Conservation (phyloP, 1,140 invertebrate genomes). For the Probaryconus sp. region DNA sequence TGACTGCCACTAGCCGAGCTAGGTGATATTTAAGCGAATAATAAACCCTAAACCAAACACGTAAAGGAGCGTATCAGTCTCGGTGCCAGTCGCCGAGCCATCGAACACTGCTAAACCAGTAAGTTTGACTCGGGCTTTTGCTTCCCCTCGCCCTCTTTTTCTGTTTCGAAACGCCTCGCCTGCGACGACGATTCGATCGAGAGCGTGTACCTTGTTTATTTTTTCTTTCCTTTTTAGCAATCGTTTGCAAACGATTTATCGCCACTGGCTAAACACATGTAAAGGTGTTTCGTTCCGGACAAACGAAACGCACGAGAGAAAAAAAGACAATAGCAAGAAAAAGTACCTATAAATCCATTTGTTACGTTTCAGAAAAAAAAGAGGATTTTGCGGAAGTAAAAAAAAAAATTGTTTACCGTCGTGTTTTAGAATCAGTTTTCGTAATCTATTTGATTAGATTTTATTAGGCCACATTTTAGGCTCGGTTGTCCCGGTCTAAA, state of each 20-base stretch:
- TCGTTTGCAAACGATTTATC: slow-evolving; percentile 38
- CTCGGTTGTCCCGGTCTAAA: too few relatives aligned
- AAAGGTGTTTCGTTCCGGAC: slow-evolving; percentile 20
- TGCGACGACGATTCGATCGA: slow-evolving; percentile 15
- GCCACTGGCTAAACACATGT: slow-evolving; percentile 18
- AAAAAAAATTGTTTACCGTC: too few relatives aligned
- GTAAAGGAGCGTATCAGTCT: slow-evolving; percentile 69
- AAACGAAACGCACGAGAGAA: background rate
- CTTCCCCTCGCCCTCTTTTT: slow-evolving; percentile 9
- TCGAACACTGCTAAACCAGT: slow-evolving; percentile 69
- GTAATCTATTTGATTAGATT: too few relatives aligned
- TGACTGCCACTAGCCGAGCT: slow-evolving; percentile 8
- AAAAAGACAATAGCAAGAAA: background rate
- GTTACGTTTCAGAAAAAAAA: background rate
- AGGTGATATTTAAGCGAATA: slow-evolving; percentile 48
- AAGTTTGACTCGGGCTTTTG: too few relatives aligned
- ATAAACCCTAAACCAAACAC: slow-evolving; percentile 45
- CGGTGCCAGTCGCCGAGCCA: slow-evolving; percentile 72
- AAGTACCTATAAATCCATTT: slow-evolving; percentile 8
- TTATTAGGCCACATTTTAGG: too few relatives aligned
- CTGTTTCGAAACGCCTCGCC: slow-evolving; percentile 7
- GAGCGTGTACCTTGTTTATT: slow-evolving; percentile 32
- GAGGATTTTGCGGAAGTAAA: too few relatives aligned
- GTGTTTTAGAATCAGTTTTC: too few relatives aligned
- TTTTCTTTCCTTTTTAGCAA: slow-evolving; percentile 11